These are phyloP conservation scores for Sardina pilchardus DNA, from an alignment of 2,113 vertebrate genomes.

Conservation along the genomic window DNA sequence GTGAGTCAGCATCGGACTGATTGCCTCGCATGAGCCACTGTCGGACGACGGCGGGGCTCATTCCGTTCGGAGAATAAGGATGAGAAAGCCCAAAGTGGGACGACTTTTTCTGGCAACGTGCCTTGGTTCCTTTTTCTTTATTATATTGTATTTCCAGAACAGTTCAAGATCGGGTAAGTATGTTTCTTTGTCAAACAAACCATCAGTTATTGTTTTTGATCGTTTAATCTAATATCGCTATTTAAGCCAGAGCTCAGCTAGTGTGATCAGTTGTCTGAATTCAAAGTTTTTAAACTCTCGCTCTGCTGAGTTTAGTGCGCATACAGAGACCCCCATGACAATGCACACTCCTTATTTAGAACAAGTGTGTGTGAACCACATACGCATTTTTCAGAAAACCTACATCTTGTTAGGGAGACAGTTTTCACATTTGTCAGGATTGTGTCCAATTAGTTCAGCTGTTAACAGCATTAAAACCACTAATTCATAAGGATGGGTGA, in stretches of 20 bases:
- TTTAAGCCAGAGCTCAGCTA: too few relatives aligned
- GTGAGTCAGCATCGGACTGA: constrained; percentile 7
- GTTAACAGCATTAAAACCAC: too few relatives aligned
- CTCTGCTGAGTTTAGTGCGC: not conserved
- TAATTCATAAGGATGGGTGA: too few relatives aligned
- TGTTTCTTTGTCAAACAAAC: not conserved
- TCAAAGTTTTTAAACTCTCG: too few relatives aligned
- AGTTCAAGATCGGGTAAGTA: constrained; percentile 67
- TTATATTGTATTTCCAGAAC: constrained; percentile 74
- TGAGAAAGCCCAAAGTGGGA: constrained; percentile 70
- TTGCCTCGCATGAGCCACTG: constrained; percentile 55
- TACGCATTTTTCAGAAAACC: too few relatives aligned
- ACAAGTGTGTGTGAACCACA: too few relatives aligned
- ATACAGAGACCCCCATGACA: not conserved
- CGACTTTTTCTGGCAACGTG: constrained; percentile 72
- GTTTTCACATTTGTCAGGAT: not conserved
- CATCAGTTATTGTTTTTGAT: not conserved
- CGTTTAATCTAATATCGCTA: not conserved
- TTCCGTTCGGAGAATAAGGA: constrained; percentile 57
- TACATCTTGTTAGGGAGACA: not conserved
- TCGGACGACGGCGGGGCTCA: constrained; percentile 48
- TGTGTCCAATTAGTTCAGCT: not conserved
- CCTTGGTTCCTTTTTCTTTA: constrained; percentile 70
- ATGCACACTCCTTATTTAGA: not conserved
- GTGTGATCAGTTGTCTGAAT: not conserved